A percentile compares a stretch with the other conserved stretches of the same genome.
phyloP scores from a whole-genome alignment of 2,113 vertebrate genomes.

The Rhinopomastus cyanomelas region DNA sequence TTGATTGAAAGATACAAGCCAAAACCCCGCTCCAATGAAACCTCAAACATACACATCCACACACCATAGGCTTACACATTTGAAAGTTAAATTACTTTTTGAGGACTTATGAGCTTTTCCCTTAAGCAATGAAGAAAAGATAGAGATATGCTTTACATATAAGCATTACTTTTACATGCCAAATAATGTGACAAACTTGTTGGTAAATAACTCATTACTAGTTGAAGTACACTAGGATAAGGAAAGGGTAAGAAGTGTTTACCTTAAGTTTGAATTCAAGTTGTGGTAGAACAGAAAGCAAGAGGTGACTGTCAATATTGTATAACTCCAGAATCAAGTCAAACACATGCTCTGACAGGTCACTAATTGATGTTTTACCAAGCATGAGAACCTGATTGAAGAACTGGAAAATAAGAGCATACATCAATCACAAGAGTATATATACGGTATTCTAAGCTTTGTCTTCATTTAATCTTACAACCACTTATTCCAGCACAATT shows the following conservation, averaged over 20 bases:
- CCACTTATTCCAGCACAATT: background rate
- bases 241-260: background rate
- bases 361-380: constrained; percentile 98
- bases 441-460: background rate
- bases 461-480: background rate
- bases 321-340: constrained; percentile 98
- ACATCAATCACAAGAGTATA: background rate
- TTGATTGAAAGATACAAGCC: background rate
- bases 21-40: background rate
- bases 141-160: background rate
- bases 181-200: background rate
- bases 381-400: constrained; percentile 99
- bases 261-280: constrained; percentile 99
- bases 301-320: constrained; percentile 97
- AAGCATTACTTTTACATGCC: background rate
- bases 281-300: constrained; percentile 98
- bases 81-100: background rate
- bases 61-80: background rate
- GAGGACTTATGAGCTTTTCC: background rate
- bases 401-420: constrained; percentile 78
- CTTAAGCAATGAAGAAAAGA: background rate
- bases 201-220: background rate
- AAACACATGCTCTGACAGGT: constrained; percentile 97
- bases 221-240: background rate
- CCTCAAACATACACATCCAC: accelerated